Evolutionary conservation across 2,797 vertebrate genomes (phyloP), one percentile per base, ranked within the genome.

Genomic region (Emys orbicularis): DNA sequence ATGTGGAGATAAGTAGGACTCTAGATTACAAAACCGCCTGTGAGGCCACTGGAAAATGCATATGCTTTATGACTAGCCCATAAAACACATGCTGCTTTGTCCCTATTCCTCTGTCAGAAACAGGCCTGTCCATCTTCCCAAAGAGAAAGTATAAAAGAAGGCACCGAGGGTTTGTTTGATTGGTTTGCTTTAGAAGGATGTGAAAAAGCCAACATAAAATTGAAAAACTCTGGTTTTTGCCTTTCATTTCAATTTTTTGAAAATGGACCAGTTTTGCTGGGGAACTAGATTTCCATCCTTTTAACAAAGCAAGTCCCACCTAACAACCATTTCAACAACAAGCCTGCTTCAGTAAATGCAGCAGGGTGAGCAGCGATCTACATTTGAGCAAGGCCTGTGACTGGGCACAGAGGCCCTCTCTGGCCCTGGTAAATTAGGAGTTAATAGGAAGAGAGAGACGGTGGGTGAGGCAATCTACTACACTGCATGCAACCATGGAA

Each of bases 1-100:
- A 82, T 76, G 34, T 86, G 54, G 44, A 86, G 91, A 91, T 90
- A 81, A 25, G 47, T 1, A 0, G 80, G 89, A 59, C 65, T 87
- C 52, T 54, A 89, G 56, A 96, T 84, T 91, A 87, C 68, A 92
- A 96, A 95, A 95, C 52, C 95, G 86, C 90, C 91, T 94, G 92
- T 47, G 44, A 37, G 44, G 13, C n/a, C 81, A 31, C 52, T 96
- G 92, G 76, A 92, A 96, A 95, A 93, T 12, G 23, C 31, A 89
- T 93, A 81, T 79, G 31, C 9, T 25, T 27, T 86, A 81, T 74
- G 34, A 89, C 50, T 86, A 87, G 76, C 34, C 88, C 23, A 2
- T 92, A 94, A 92, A 95, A 92, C 21, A 23, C 47, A 79, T 15
- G 34, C 79, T 93, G 83, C 21, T 27, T 59, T 93, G n/a, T 87